Evolutionary conservation across 1,140 invertebrate genomes (phyloP).

Genomic region (Phortica variegata): DNA sequence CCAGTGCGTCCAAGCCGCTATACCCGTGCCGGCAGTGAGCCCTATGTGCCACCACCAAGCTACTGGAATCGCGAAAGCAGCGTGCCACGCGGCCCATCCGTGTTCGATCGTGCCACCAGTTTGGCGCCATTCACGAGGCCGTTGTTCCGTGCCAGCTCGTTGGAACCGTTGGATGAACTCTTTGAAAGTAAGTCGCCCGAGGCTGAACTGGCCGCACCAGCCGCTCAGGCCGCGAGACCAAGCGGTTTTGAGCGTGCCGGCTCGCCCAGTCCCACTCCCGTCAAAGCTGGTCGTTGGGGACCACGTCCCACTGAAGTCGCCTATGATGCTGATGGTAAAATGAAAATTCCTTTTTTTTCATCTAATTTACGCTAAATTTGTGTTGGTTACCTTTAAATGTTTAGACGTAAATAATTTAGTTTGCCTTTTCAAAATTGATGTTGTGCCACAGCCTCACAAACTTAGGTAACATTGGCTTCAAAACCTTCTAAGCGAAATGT

Average conservation of each 20-base stretch:
- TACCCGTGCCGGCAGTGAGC: constrained; percentile 45
- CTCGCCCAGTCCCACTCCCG: constrained; percentile 65
- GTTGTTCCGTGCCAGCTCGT: constrained; percentile 54
- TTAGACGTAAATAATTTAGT: no score
- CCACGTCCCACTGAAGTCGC: constrained; percentile 67
- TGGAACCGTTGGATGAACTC: constrained; percentile 59
- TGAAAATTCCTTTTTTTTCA: constrained; percentile 29
- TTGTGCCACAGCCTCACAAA: no score
- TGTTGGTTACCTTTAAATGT: no score
- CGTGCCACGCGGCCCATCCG: constrained; percentile 46
- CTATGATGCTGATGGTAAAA: constrained; percentile 69
- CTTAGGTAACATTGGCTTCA: no score
- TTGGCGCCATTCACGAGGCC: constrained; percentile 50
- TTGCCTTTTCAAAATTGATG: no score
- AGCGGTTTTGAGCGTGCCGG: constrained; percentile 59
- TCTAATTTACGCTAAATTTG: constrained; percentile 21
- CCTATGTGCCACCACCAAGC: constrained; percentile 44
- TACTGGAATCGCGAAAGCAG: constrained; percentile 46
- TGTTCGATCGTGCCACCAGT: constrained; percentile 52
- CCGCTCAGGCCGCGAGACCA: constrained; percentile 41
- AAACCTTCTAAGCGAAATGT: no score
- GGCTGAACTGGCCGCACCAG: constrained; percentile 23
- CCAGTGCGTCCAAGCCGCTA: constrained; percentile 38
- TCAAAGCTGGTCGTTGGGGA: constrained; percentile 66
- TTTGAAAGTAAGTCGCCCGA: constrained; percentile 60